phyloP scores from a whole-genome alignment of 2,888 invertebrate species.

The Athrips mouffetella region DNA sequence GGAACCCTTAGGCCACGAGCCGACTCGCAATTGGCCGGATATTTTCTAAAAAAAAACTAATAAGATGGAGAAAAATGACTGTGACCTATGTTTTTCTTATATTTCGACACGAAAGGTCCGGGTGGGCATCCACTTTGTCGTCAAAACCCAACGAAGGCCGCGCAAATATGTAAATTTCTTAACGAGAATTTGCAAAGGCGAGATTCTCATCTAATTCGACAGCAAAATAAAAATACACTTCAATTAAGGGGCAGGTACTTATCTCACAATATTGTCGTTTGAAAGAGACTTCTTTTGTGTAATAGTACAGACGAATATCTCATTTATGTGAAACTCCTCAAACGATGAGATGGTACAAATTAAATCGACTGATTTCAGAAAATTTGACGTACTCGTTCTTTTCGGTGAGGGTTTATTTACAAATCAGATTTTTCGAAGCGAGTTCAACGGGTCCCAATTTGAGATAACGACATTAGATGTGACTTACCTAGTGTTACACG shows the following conservation, averaged over 20 bases:
- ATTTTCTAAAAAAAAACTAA: background rate
- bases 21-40: no score
- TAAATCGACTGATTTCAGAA: conserved; percentile 46
- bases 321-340: conserved; percentile 8
- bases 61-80: background rate
- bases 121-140: background rate
- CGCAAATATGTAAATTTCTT: conserved; percentile 1
- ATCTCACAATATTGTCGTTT: background rate
- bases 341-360: conserved; percentile 36
- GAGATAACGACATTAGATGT: no score
- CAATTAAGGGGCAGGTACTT: background rate
- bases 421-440: conserved; percentile 52
- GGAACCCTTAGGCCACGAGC: no score
- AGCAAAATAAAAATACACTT: conserved; percentile 1
- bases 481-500: no score
- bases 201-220: background rate
- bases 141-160: background rate
- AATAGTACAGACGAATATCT: background rate
- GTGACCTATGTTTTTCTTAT: background rate
- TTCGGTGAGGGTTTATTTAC: conserved; percentile 44
- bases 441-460: conserved; percentile 32
- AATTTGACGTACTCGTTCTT: conserved; percentile 42
- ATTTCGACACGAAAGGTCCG: background rate
- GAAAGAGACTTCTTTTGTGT: background rate
- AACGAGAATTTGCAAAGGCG: conserved; percentile 1